Percentiles rank a stretch among this genome's conserved stretches.
Conservation (phyloP, 2,113 vertebrate species). For the Notarius lentiginosus region DNA sequence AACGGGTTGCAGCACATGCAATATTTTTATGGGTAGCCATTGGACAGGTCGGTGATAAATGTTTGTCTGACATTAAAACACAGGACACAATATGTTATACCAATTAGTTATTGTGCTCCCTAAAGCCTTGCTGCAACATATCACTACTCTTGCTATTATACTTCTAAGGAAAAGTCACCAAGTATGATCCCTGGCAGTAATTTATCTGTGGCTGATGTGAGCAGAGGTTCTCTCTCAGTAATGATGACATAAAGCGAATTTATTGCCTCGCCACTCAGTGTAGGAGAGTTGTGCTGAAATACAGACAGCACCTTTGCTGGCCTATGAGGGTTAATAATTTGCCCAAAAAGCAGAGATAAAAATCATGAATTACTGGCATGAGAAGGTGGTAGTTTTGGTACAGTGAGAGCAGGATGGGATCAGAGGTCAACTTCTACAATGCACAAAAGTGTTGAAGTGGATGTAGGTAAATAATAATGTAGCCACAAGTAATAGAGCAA, state of each 20-base stretch:
- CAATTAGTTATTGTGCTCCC: constrained; percentile 52
- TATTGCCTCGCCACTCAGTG: constrained; percentile 60
- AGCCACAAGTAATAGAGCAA: background rate
- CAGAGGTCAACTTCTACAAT: constrained; percentile 53
- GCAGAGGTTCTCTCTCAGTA: constrained; percentile 61
- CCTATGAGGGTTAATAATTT: constrained; percentile 65
- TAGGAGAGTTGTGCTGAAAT: constrained; percentile 43
- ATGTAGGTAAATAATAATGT: constrained; percentile 1
- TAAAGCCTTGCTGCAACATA: constrained; percentile 57
- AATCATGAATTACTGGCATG: constrained; percentile 61
- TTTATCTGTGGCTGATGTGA: constrained; percentile 53
- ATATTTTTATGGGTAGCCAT: constrained; percentile 31
- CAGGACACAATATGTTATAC: constrained; percentile 56
- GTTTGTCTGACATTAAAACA: constrained; percentile 51
- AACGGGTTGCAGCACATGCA: constrained; percentile 33
- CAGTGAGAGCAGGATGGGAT: background rate
- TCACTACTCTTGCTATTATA: constrained; percentile 49
- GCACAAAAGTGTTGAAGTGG: background rate
- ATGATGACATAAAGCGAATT: constrained; percentile 74
- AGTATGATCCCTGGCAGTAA: constrained; percentile 57
- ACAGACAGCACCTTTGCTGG: constrained; percentile 38
- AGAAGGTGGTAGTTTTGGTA: constrained; percentile 39
- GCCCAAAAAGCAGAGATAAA: constrained; percentile 61
- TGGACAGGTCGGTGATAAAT: constrained; percentile 52
- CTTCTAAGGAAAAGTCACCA: constrained; percentile 44